A percentile compares a stretch with the other conserved stretches of the same genome.
Evolutionary conservation across 2,113 vertebrate genomes (phyloP).

Genomic region (Triplophysa tibetana): DNA sequence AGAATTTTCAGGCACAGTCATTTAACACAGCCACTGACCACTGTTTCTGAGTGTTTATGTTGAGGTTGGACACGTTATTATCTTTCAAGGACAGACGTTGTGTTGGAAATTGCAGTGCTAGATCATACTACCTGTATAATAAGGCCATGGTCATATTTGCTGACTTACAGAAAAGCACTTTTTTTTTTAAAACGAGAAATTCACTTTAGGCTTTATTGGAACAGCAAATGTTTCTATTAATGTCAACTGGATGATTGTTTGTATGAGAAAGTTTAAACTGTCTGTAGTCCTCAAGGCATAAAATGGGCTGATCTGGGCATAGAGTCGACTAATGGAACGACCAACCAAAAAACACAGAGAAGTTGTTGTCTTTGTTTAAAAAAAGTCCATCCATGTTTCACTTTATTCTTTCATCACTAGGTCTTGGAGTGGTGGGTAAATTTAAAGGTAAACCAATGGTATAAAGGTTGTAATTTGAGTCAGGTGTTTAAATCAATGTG

Average conservation of each 20-base stretch:
- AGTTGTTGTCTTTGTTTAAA: neutral
- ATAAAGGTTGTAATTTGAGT: slow-evolving; percentile 19
- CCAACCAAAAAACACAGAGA: neutral
- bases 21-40: neutral
- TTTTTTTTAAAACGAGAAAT: neutral
- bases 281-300: neutral
- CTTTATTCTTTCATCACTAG: too few species aligned
- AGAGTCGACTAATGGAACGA: neutral
- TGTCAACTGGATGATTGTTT: neutral
- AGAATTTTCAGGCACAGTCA: slow-evolving; percentile 1
- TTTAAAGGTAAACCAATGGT: neutral
- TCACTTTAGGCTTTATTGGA: neutral
- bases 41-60: neutral
- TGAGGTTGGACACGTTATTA: neutral
- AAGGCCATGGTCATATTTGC: neutral
- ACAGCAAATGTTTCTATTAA: neutral
- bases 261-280: neutral
- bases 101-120: neutral
- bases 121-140: neutral
- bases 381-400: neutral
- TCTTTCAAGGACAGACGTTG: slow-evolving; percentile 20
- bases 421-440: neutral
- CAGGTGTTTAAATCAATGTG: neutral
- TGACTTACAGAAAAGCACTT: neutral
- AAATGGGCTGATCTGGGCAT: neutral